phyloP scores from a whole-genome alignment of 92 coral and sea anemone genomes.

The Scolanthus callimorphus region DNA sequence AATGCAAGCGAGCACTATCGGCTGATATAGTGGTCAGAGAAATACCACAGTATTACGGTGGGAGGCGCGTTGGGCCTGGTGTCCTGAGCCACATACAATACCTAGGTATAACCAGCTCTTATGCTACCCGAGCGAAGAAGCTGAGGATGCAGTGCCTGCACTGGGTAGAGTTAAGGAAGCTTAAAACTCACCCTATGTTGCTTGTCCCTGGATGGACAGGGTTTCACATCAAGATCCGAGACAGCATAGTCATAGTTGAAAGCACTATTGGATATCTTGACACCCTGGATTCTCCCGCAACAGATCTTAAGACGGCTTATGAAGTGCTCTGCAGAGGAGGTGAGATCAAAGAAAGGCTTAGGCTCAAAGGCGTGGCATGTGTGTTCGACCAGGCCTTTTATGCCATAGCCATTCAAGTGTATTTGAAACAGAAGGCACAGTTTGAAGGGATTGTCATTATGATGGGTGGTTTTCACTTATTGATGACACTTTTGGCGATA shows the following conservation, averaged over 20 bases:
- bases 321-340: constrained; percentile 64
- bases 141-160: constrained; percentile 40
- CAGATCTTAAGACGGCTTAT: constrained; percentile 62
- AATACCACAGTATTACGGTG: constrained; percentile 70
- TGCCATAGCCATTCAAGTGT: constrained; percentile 61
- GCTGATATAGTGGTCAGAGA: constrained; percentile 36
- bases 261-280: constrained; percentile 59
- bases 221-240: constrained; percentile 51
- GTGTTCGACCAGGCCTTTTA: constrained; percentile 71
- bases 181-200: constrained; percentile 58
- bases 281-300: constrained; percentile 66
- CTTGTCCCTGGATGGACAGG: constrained; percentile 83
- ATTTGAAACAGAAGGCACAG: constrained; percentile 47
- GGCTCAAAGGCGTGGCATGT: constrained; percentile 53
- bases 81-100: constrained; percentile 39
- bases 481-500: constrained; percentile 57
- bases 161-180: constrained; percentile 65
- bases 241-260: constrained; percentile 51
- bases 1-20: constrained; percentile 55
- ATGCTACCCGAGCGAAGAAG: constrained; percentile 34
- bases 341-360: constrained; percentile 49
- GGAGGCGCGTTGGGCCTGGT: constrained; percentile 65
- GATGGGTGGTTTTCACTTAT: constrained; percentile 67
- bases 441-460: constrained; percentile 53
- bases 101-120: constrained; percentile 42